Percentiles rank a stretch among this genome's conserved stretches.
Evolutionary conservation across 2,888 invertebrate species (phyloP).

Genomic region (Orthosia cruda): DNA sequence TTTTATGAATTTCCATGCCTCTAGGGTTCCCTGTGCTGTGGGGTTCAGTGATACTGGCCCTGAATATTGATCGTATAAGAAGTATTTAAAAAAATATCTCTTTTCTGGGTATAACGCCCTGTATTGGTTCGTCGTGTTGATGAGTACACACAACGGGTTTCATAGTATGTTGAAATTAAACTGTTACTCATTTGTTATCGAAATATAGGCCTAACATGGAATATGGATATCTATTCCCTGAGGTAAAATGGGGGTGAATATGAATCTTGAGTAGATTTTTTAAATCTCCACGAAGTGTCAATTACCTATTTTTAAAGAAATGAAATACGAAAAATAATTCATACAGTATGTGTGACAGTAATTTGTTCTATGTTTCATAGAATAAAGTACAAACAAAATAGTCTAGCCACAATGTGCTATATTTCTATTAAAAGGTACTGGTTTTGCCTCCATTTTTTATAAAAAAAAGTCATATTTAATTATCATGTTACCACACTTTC

Average conservation of each 20-base stretch:
- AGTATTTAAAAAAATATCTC: too few species aligned
- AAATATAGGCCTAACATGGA: not conserved
- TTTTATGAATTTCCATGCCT: too few species aligned
- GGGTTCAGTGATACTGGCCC: too few species aligned
- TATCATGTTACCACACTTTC: conserved; percentile 25
- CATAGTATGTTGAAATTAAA: not conserved
- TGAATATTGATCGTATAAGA: too few species aligned
- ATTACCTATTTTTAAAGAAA: conserved; percentile 23
- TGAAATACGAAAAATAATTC: conserved; percentile 13
- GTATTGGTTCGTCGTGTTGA: not conserved
- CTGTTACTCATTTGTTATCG: conserved; percentile 12
- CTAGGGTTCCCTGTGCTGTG: too few species aligned
- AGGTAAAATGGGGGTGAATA: not conserved
- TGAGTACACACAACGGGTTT: not conserved
- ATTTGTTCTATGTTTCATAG: conserved; percentile 38
- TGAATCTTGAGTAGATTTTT: conserved; percentile 13
- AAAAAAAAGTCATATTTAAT: conserved; percentile 36
- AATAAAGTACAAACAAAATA: conserved; percentile 53
- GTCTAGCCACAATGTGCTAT: conserved; percentile 64
- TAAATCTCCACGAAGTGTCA: conserved; percentile 33
- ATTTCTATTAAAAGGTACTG: conserved; percentile 61
- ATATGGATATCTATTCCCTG: not conserved
- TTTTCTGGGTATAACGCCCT: not conserved
- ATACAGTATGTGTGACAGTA: conserved; percentile 30
- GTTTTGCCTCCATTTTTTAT: conserved; percentile 39